phyloP scores from a whole-genome alignment of 1,140 invertebrate genomes.

The Maniola jurtina region DNA sequence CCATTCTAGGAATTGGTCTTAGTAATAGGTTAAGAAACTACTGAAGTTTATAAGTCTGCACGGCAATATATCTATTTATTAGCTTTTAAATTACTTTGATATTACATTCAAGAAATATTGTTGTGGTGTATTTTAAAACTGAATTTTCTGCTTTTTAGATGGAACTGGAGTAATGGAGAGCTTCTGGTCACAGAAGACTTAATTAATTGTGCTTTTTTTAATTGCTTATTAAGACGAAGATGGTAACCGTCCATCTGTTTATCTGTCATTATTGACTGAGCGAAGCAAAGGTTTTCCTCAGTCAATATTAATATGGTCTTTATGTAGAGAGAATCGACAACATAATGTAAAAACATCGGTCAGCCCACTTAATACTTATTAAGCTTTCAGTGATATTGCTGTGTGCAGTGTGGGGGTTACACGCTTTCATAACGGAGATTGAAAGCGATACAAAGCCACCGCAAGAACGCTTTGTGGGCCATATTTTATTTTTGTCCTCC shows the following conservation, averaged over 20 bases:
- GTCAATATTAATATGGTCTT: not conserved
- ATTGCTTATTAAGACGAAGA: too few species aligned
- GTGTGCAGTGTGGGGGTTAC: conserved; percentile 46
- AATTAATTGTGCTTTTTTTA: too few species aligned
- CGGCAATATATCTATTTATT: not conserved
- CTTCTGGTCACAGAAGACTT: too few species aligned
- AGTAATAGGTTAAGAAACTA: conserved; percentile 18
- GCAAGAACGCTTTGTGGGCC: conserved; percentile 64
- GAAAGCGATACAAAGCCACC: conserved; percentile 69
- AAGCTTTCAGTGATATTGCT: conserved; percentile 66
- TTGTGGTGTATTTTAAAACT: too few species aligned
- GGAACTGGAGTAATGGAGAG: too few species aligned
- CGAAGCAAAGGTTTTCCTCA: too few species aligned
- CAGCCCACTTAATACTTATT: conserved; percentile 50
- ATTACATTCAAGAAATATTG: too few species aligned
- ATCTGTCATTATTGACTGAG: too few species aligned
- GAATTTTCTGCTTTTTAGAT: too few species aligned
- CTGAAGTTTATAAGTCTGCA: conserved; percentile 20
- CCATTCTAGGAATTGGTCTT: conserved; percentile 10
- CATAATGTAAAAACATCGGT: conserved; percentile 23
- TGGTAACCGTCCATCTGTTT: too few species aligned
- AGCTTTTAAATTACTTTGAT: too few species aligned
- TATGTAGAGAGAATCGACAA: not conserved
- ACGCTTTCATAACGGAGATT: conserved; percentile 65
- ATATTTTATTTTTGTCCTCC: conserved; percentile 58